Evolutionary conservation across 2,888 invertebrate species (phyloP), one percentile per base, ranked within the genome.

Genomic region (Tachystola acroxantha): DNA sequence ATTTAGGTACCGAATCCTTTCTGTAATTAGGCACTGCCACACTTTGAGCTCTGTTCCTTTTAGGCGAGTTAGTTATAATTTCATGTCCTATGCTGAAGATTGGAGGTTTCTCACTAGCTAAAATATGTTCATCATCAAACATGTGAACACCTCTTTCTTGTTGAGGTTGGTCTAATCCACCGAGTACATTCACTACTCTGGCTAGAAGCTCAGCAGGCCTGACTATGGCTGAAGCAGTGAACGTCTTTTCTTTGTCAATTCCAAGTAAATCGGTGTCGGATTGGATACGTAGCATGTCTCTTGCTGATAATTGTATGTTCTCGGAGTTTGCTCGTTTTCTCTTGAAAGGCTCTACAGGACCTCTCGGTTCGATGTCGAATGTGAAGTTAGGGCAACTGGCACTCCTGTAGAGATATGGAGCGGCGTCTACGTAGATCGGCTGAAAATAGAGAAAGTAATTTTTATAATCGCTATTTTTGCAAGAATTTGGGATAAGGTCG

Each of bases 231-330:
- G 91, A 90, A 1, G 91, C 89, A 11, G 91, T 90, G 60, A 94
- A 94, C 0, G 95, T 95, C 43, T 91, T 91, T 48, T 92, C 91
- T 56, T 92, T 92, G 65, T 96, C 94, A 46, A 95, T 94, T 27
- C 91, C 89, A 40, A 91, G 89, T 29, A 96, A 80, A 69, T 95
- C 94, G 0, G 93, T 92, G 52, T 96, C 95, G 0, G 95, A 95
- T 46, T 92, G 91, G 34, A 92, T 91, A 37, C 93, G 88, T 3
- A 92, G 71, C 70, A 87, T 80, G 32, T 85, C 84, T 57, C 65
- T 76, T n/a, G 71, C 67, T 9, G 73, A 66, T 12, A 82, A 51
- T 53, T 88, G 82, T 40, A 89, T 89, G 40, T 91, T 90, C 65
- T 91, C 91, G 0, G 92, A 92, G 51, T 91, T 91, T 0, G 93